Evolutionary conservation across 2,113 vertebrate genomes (phyloP).

Genomic region (Lophura nycthemera): DNA sequence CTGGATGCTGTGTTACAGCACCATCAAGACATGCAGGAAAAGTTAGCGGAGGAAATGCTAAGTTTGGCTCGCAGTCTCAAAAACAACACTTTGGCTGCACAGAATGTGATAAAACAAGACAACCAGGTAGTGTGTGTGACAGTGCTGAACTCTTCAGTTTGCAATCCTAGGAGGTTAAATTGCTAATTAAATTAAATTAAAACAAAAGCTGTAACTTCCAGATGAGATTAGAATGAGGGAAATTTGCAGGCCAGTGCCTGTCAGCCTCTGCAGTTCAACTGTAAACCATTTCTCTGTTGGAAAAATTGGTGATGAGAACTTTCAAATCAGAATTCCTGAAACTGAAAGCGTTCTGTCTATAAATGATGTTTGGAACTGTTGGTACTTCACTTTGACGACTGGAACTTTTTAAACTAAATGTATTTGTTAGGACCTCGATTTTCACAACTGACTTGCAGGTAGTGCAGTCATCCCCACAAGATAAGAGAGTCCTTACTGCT

Average conservation of each 20-base stretch:
- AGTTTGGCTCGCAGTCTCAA: conserved; percentile 94
- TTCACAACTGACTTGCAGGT: not conserved
- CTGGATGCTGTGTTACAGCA: conserved; percentile 91
- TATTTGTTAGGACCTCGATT: not conserved
- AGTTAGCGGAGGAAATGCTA: conserved; percentile 97
- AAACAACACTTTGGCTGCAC: conserved; percentile 92
- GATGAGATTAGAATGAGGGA: not conserved
- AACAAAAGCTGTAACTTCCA: not conserved
- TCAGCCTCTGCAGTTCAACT: not conserved
- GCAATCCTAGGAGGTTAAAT: not conserved
- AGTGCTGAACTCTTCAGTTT: not conserved
- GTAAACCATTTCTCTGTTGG: not conserved
- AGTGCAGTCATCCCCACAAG: not conserved
- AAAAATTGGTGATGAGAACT: not conserved
- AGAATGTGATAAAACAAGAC: conserved; percentile 97
- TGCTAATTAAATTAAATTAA: not conserved
- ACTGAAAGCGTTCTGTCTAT: not conserved
- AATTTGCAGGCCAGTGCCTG: not conserved
- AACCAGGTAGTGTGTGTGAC: conserved; percentile 85
- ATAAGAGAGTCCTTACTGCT: not conserved
- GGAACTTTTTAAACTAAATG: not conserved
- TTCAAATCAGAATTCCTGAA: not conserved
- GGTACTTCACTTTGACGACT: not conserved
- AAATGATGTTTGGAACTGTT: not conserved
- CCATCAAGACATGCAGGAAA: conserved; percentile 94